Percentiles rank a stretch among this genome's conserved stretches.
Evolutionary conservation across 1,140 invertebrate genomes (phyloP).

Genomic region (Cheumatopsyche charites): DNA sequence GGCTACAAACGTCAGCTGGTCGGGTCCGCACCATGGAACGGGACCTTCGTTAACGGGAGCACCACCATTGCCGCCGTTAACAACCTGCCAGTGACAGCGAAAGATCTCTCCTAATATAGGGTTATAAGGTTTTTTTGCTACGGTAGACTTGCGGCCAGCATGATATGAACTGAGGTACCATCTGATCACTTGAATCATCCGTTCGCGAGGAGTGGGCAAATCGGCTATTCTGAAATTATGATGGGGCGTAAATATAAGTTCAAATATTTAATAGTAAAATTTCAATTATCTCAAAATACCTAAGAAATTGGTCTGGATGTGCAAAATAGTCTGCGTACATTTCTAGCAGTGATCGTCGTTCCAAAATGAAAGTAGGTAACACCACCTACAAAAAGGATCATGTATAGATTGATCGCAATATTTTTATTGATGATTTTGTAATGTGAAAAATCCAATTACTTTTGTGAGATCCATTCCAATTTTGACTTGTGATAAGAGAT

Average conservation of each 20-base stretch:
- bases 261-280: background rate
- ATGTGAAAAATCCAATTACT: conserved; percentile 52
- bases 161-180: conserved; percentile 99
- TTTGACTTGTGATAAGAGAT: conserved; percentile 93
- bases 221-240: conserved; percentile 76
- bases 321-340: conserved; percentile 99
- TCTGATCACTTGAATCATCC: conserved; percentile 90
- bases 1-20: conserved; percentile 89
- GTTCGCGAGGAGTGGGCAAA: conserved; percentile 78
- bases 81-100: conserved; percentile 84
- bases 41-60: conserved; percentile 73
- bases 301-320: conserved; percentile 94
- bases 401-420: background rate
- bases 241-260: background rate
- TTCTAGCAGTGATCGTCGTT: conserved; percentile 92
- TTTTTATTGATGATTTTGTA: conserved; percentile 34
- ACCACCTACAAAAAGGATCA: conserved; percentile 69
- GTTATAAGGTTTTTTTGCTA: conserved; percentile 98
- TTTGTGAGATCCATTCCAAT: conserved; percentile 99
- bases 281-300: conserved; percentile 61
- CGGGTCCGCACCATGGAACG: conserved; percentile 78
- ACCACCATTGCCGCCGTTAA: conserved; percentile 37
- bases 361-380: conserved; percentile 95
- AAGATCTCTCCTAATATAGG: conserved; percentile 96
- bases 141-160: conserved; percentile 90